These are phyloP conservation scores for Clanis bilineata DNA, from an alignment of 2,888 invertebrate species.

Conservation along the genomic window DNA sequence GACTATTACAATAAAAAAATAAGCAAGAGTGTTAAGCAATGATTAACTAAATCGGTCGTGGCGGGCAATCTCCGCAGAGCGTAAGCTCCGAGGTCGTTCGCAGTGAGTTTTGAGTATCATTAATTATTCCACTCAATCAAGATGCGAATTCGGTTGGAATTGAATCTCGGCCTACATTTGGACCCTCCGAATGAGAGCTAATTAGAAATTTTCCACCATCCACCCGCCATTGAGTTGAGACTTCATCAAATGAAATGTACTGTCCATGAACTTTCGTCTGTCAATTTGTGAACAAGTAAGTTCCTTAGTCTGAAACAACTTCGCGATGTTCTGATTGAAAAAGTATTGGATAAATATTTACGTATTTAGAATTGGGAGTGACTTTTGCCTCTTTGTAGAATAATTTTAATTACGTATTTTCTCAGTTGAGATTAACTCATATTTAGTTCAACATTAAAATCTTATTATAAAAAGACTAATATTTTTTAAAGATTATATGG, in stretches of 20 bases:
- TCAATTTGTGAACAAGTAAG: conserved; percentile 3
- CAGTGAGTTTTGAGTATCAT: conserved; percentile 8
- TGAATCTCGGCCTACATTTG: conserved; percentile 2
- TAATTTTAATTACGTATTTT: background rate
- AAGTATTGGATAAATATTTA: conserved; percentile 6
- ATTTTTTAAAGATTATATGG: no score
- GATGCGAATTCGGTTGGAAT: background rate
- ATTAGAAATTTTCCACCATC: conserved; percentile 10
- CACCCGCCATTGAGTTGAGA: background rate
- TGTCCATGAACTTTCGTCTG: conserved; percentile 1
- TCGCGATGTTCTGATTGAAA: background rate
- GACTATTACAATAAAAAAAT: background rate
- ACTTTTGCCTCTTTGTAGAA: background rate
- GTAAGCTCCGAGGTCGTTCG: background rate
- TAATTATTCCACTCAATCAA: conserved; percentile 13
- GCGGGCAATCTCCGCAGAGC: background rate
- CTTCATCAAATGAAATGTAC: background rate
- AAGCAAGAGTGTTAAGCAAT: background rate
- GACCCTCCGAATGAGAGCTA: background rate
- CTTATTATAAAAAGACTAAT: no score
- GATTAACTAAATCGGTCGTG: background rate
- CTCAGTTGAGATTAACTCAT: background rate
- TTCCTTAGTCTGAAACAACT: no score
- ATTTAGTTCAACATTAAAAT: no score
- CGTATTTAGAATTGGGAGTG: background rate